phyloP scores from a whole-genome alignment of 1,140 invertebrate species.

The Achatina immaculata region DNA sequence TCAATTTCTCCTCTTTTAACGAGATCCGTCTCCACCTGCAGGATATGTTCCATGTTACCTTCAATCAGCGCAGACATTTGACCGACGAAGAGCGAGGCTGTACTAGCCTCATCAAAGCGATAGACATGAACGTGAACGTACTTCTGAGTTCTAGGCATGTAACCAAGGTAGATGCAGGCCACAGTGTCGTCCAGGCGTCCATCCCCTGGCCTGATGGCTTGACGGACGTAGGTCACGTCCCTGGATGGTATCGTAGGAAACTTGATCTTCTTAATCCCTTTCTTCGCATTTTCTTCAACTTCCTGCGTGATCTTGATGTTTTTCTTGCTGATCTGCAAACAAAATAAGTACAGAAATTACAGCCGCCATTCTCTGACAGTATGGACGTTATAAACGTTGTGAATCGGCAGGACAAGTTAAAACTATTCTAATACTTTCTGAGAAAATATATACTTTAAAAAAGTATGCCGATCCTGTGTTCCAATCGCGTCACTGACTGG shows the following conservation, averaged over 20 bases:
- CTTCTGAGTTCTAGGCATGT: conserved; percentile 82
- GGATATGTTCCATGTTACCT: conserved; percentile 79
- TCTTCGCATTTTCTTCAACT: conserved; percentile 62
- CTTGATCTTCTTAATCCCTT: conserved; percentile 60
- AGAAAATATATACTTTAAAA: too few species aligned
- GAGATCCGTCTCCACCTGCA: conserved; percentile 63
- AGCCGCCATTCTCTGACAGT: too few species aligned
- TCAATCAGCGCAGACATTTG: conserved; percentile 87
- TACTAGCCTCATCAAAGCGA: conserved; percentile 92
- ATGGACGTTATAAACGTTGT: too few species aligned
- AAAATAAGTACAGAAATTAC: not conserved
- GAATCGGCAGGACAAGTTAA: too few species aligned
- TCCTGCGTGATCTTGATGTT: conserved; percentile 93
- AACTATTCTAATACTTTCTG: too few species aligned
- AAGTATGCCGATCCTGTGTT: too few species aligned
- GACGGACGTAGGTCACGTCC: conserved; percentile 61
- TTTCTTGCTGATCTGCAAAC: conserved; percentile 82
- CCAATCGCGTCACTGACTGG: too few species aligned
- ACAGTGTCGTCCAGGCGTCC: conserved; percentile 80
- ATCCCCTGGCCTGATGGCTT: conserved; percentile 57
- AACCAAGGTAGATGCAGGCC: conserved; percentile 82
- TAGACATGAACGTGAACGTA: conserved; percentile 94
- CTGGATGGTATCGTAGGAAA: conserved; percentile 64
- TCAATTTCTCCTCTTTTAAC: conserved; percentile 57
- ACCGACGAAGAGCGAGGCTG: conserved; percentile 85